Percentiles rank a stretch among this genome's conserved stretches.
phyloP scores from a whole-genome alignment of 2,888 invertebrate genomes.

The Listrodromus nycthemerus region DNA sequence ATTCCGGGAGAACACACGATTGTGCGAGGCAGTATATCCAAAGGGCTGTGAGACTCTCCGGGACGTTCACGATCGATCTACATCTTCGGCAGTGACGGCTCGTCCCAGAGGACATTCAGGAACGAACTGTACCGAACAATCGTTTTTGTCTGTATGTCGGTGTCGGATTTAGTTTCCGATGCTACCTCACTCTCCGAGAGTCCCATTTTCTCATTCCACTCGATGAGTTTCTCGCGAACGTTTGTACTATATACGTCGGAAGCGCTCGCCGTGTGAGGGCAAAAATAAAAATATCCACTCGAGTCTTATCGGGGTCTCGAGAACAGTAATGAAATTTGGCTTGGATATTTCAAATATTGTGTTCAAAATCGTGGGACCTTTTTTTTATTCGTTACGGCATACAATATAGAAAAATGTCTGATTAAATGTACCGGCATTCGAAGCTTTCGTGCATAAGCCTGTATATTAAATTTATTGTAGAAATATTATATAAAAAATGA shows the following conservation, averaged over 20 bases:
- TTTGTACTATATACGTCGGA: conserved; percentile 31
- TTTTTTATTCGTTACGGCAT: too few species aligned
- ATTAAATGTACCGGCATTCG: too few species aligned
- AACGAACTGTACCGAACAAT: conserved; percentile 62
- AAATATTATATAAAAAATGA: too few species aligned
- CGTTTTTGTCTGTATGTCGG: conserved; percentile 41
- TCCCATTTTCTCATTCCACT: conserved; percentile 34
- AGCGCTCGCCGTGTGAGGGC: not conserved
- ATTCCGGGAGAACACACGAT: conserved; percentile 37
- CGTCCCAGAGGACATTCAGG: conserved; percentile 58
- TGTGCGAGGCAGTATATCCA: conserved; percentile 4
- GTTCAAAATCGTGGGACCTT: too few species aligned
- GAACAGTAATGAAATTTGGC: not conserved
- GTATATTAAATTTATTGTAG: too few species aligned
- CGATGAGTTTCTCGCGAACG: conserved; percentile 51
- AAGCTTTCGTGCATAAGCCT: too few species aligned
- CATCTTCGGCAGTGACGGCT: conserved; percentile 52
- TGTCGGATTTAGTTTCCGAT: conserved; percentile 58
- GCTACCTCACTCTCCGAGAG: conserved; percentile 20
- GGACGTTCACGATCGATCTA: conserved; percentile 65
- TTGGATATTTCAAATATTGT: too few species aligned
- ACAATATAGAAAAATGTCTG: too few species aligned
- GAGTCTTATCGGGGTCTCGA: not conserved
- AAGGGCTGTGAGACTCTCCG: conserved; percentile 27
- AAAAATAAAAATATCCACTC: not conserved